Evolutionary conservation across 2,797 vertebrate genomes (phyloP).

Genomic region (Brotogeris chrysoptera): DNA sequence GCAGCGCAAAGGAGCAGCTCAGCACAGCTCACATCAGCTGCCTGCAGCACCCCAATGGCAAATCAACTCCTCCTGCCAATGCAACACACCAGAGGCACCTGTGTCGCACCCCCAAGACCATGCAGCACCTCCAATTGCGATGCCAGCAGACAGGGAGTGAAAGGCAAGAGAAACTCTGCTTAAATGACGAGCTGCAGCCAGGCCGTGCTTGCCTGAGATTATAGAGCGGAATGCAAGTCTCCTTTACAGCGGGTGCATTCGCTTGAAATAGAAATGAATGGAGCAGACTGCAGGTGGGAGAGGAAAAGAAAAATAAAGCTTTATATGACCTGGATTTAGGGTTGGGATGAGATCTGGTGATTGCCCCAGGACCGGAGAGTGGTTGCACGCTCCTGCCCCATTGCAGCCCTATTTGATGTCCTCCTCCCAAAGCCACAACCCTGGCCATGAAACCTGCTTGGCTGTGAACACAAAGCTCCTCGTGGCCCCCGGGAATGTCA

Average conservation of each 20-base stretch:
- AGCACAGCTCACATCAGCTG: not conserved
- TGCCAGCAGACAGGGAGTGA: not conserved
- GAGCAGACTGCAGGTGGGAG: not conserved
- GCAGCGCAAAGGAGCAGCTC: not conserved
- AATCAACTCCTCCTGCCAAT: rapidly evolving
- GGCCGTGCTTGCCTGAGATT: slow-evolving; percentile 29
- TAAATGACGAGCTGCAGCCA: slow-evolving; percentile 38
- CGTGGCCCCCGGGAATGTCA: rapidly evolving
- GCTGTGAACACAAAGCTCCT: rapidly evolving
- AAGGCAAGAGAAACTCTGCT: slow-evolving; percentile 7
- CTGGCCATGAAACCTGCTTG: rapidly evolving
- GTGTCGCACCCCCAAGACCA: not conserved
- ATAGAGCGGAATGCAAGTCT: slow-evolving; percentile 30
- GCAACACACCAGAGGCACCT: not conserved
- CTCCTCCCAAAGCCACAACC: not conserved
- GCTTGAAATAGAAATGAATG: slow-evolving; percentile 45
- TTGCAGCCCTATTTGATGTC: not conserved
- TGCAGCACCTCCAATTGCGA: slow-evolving; percentile 2
- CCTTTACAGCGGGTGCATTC: slow-evolving; percentile 43
- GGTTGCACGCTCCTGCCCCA: rapidly evolving
- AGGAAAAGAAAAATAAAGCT: slow-evolving; percentile 15
- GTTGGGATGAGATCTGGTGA: not conserved
- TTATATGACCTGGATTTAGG: not conserved
- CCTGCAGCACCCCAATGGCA: not conserved
- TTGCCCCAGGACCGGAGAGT: rapidly evolving